These are phyloP conservation scores for Cataglyphis cursor DNA, from an alignment of 2,888 invertebrate genomes.

Conservation along the genomic window DNA sequence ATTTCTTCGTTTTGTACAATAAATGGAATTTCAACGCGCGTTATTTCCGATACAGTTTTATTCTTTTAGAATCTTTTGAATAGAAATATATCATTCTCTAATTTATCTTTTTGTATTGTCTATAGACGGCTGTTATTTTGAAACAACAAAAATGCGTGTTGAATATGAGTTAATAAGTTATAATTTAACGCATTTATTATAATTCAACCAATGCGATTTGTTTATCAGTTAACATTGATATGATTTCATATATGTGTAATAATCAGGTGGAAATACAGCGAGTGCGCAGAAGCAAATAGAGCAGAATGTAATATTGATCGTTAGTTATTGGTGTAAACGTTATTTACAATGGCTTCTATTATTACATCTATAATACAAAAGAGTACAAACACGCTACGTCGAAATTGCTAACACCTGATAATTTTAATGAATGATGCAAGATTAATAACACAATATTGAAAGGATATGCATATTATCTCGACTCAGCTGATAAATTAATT, in stretches of 20 bases:
- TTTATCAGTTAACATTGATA: slow-evolving; percentile 57
- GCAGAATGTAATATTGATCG: slow-evolving; percentile 55
- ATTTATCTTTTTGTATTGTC: neutral
- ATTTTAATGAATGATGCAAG: slow-evolving; percentile 23
- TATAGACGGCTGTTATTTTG: neutral
- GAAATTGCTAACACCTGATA: slow-evolving; percentile 10
- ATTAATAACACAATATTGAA: neutral
- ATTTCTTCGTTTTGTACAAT: neutral
- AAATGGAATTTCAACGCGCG: neutral
- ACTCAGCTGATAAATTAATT: neutral
- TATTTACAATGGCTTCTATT: slow-evolving; percentile 37
- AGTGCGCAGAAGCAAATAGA: slow-evolving; percentile 55
- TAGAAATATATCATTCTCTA: neutral
- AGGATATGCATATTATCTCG: neutral
- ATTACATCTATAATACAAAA: slow-evolving; percentile 11
- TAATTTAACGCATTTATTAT: slow-evolving; percentile 1
- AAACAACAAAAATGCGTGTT: neutral
- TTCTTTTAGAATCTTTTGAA: neutral
- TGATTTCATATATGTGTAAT: slow-evolving; percentile 32
- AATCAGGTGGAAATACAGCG: slow-evolving; percentile 18
- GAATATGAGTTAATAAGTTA: neutral
- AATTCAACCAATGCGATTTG: neutral
- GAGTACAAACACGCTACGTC: neutral
- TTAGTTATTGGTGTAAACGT: slow-evolving; percentile 48
- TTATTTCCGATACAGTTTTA: neutral